Evolutionary conservation across 2,113 vertebrate species (phyloP).

Genomic region (Onychorhynchus coronatus): DNA sequence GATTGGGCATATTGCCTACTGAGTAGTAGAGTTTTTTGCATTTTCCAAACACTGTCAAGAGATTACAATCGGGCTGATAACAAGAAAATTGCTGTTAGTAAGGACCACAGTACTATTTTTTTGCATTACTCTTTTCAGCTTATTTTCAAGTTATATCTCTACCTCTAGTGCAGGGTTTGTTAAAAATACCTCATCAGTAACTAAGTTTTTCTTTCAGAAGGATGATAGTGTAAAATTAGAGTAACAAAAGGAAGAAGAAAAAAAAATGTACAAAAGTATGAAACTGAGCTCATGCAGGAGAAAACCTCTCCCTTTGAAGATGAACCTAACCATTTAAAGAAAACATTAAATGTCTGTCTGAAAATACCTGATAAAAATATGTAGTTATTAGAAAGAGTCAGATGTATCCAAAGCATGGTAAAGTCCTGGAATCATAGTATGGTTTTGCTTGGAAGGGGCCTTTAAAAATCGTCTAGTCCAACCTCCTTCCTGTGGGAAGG

Average conservation of each 20-base stretch:
- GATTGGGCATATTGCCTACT: background rate
- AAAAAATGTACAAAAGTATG: background rate
- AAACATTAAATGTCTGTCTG: background rate
- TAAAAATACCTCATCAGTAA: background rate
- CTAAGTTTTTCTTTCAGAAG: background rate
- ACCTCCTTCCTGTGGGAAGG: background rate
- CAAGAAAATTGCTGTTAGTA: background rate
- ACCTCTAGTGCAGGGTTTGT: background rate
- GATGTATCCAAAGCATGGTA: background rate
- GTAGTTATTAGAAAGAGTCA: background rate
- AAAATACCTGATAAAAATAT: background rate
- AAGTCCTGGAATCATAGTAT: background rate
- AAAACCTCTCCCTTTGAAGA: background rate
- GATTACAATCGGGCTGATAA: background rate
- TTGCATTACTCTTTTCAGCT: background rate
- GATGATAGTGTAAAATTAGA: fast-evolving
- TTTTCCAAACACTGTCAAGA: background rate
- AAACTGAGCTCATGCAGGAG: background rate
- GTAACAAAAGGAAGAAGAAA: background rate
- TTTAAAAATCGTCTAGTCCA: background rate
- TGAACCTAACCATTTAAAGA: background rate
- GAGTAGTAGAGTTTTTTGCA: background rate
- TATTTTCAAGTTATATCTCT: background rate
- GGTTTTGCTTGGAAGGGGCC: background rate
- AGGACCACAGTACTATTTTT: background rate